These are phyloP conservation scores for Poeciliopsis prolifica DNA, from an alignment of 2,113 vertebrate species.

Conservation along the genomic window DNA sequence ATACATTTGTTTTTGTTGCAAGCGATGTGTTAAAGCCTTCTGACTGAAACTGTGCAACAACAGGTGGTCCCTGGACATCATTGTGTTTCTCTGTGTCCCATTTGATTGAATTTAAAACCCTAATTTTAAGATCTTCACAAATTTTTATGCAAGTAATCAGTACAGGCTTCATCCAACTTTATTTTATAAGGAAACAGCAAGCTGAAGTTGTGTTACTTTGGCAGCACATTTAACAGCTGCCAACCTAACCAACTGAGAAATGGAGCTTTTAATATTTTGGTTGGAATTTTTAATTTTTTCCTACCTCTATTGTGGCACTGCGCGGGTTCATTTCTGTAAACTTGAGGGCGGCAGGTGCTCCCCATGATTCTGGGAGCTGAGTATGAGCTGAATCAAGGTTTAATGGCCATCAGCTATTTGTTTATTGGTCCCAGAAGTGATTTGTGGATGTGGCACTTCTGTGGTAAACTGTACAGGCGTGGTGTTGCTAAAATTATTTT, in stretches of 20 bases:
- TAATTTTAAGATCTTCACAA: no score
- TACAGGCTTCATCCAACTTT: no score
- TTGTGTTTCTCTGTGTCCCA: no score
- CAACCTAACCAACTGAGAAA: conserved; percentile 5
- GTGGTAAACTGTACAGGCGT: conserved; percentile 5
- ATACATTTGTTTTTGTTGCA: no score
- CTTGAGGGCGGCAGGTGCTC: conserved; percentile 10
- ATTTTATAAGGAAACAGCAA: conserved; percentile 14
- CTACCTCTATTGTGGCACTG: conserved; percentile 5
- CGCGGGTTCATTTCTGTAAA: conserved; percentile 11
- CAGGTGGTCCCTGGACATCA: no score
- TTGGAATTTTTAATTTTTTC: not conserved
- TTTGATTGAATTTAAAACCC: no score
- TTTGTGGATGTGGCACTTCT: conserved; percentile 23
- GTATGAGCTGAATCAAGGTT: conserved; percentile 37
- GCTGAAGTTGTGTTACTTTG: conserved; percentile 18
- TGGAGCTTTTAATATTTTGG: not conserved
- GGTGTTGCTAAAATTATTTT: conserved; percentile 21
- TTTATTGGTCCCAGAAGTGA: conserved; percentile 23
- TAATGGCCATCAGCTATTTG: conserved; percentile 37
- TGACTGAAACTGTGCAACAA: no score
- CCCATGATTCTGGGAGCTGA: conserved; percentile 1
- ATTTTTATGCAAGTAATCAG: no score
- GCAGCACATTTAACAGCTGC: not conserved
- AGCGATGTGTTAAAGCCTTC: no score